phyloP scores from a whole-genome alignment of 2,113 vertebrate species.

The Zeus faber region DNA sequence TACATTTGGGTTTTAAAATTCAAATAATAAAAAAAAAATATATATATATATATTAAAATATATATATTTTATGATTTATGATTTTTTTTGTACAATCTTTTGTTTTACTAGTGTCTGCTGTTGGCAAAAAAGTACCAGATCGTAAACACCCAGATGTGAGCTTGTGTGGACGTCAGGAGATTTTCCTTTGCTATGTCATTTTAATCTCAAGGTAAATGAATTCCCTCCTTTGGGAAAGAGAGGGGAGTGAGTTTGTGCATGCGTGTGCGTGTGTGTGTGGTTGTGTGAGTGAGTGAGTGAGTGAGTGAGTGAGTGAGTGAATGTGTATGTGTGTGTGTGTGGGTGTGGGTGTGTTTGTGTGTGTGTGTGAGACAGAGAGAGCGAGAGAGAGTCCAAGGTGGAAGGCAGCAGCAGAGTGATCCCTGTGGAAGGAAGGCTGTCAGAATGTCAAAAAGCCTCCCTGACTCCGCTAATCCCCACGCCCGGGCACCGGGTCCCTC shows the following conservation, averaged over 20 bases:
- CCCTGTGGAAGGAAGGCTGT: slow-evolving; percentile 45
- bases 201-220: slow-evolving; percentile 52
- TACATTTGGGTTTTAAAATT: slow-evolving; percentile 20
- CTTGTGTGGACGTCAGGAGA: slow-evolving; percentile 9
- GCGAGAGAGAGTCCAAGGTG: slow-evolving; percentile 15
- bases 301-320: not conserved
- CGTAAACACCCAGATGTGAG: not conserved
- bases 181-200: slow-evolving; percentile 19
- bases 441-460: slow-evolving; percentile 65
- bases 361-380: slow-evolving; percentile 19
- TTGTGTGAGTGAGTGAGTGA: not conserved
- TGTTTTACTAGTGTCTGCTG: too few species aligned
- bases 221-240: slow-evolving; percentile 11
- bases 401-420: slow-evolving; percentile 29
- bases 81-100: too few species aligned
- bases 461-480: slow-evolving; percentile 59
- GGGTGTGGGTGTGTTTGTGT: not conserved
- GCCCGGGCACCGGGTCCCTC: slow-evolving; percentile 45
- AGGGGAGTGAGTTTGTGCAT: slow-evolving; percentile 5
- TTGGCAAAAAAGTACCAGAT: too few species aligned
- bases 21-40: slow-evolving; percentile 14
- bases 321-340: not conserved
- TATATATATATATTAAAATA: not conserved
- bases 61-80: not conserved
- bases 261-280: too few species aligned